Conservation (phyloP, 1,140 invertebrate genomes). For the Phenacoccus solenopsis region DNA sequence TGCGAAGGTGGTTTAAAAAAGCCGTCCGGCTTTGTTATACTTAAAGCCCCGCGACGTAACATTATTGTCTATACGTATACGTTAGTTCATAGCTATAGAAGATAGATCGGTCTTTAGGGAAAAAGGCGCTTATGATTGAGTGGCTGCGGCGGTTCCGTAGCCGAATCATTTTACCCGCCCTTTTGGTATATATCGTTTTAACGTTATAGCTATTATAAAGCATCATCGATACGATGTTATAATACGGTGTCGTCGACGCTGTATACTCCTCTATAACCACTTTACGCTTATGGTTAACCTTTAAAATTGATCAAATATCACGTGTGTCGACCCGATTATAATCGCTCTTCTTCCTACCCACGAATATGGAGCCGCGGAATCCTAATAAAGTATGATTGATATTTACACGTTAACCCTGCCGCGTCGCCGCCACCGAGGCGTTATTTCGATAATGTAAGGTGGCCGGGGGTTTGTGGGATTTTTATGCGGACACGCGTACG, state of each 20-base stretch:
- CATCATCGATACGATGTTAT: slow-evolving; percentile 9
- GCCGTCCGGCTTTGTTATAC: not conserved
- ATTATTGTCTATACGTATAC: slow-evolving; percentile 5
- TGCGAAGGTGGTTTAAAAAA: too few species aligned
- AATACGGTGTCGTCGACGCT: not conserved
- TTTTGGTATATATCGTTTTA: not conserved
- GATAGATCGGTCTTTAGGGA: slow-evolving; percentile 9
- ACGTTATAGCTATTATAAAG: slow-evolving; percentile 14
- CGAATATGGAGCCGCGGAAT: not conserved
- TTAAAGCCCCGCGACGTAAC: not conserved
- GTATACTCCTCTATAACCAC: slow-evolving; percentile 11
- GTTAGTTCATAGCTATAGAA: not conserved
- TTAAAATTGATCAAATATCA: slow-evolving; percentile 13
- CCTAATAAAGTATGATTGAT: slow-evolving; percentile 9
- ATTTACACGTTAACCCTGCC: slow-evolving; percentile 5
- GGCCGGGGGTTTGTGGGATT: too few species aligned
- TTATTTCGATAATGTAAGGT: too few species aligned
- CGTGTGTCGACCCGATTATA: slow-evolving; percentile 14
- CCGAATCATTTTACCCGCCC: slow-evolving; percentile 2
- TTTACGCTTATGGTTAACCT: slow-evolving; percentile 16
- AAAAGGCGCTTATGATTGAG: not conserved
- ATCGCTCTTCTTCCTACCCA: not conserved
- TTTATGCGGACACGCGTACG: too few species aligned
- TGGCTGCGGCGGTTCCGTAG: not conserved
- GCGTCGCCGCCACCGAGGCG: too few species aligned